Evolutionary conservation across 2,113 vertebrate species (phyloP).

Genomic region (Psephotus haematonotus): DNA sequence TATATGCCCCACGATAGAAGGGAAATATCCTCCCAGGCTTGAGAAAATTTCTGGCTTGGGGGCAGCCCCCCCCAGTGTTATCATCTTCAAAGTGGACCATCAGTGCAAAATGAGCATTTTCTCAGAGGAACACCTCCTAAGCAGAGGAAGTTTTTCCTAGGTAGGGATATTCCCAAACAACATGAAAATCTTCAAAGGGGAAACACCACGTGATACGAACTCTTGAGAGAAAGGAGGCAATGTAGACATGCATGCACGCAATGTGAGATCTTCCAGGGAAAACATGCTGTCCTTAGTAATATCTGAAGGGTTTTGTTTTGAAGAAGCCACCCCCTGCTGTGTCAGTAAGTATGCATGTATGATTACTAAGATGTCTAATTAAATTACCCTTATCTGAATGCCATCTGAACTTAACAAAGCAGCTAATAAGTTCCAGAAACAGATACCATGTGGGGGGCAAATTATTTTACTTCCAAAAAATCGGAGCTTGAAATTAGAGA

Average conservation of each 20-base stretch:
- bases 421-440: slow-evolving; percentile 83
- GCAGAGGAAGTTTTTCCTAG: background rate
- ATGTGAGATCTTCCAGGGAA: slow-evolving; percentile 3
- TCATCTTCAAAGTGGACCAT: background rate
- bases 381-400: slow-evolving; percentile 81
- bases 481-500: slow-evolving; percentile 76
- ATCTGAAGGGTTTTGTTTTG: slow-evolving; percentile 31
- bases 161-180: slow-evolving; percentile 17
- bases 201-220: slow-evolving; percentile 2
- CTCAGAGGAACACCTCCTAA: slow-evolving; percentile 19
- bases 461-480: slow-evolving; percentile 75
- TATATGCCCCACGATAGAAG: background rate
- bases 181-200: slow-evolving; percentile 55
- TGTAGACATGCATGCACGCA: background rate
- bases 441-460: slow-evolving; percentile 75
- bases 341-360: slow-evolving; percentile 66
- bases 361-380: slow-evolving; percentile 78
- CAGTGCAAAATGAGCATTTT: background rate
- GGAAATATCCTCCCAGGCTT: slow-evolving; percentile 1
- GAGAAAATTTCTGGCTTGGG: slow-evolving; percentile 15
- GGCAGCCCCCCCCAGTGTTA: background rate
- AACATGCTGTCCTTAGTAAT: slow-evolving; percentile 12
- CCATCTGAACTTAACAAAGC: slow-evolving; percentile 80
- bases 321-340: slow-evolving; percentile 67
- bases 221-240: background rate